Base-by-base conservation (phyloP, 2,888 invertebrate species). In the Torymus auratus region DNA sequence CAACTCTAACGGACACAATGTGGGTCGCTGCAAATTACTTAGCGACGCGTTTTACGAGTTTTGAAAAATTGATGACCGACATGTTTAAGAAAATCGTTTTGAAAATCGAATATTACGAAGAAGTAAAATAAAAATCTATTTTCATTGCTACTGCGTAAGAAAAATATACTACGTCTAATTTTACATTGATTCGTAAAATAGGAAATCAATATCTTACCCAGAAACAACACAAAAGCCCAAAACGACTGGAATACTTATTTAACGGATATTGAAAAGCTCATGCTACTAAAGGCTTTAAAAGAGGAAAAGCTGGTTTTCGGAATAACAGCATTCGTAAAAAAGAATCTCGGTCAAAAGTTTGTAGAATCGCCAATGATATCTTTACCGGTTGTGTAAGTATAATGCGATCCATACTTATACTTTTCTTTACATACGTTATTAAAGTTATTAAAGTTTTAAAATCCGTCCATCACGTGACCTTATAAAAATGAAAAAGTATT, bases 271-370 rank as follows among this genome's bases (percentile, higher is more conserved):
- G 95, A 97, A 87, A 97, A 97, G 89, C 91, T 98, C 12, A 94
- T 97, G 93, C 89, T 97, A 53, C 88, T 97, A 2, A 96, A 95
- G 90, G 92, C 94, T 41, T 92, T 97, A 69, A 94, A 94, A 84
- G 96, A 96, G 89, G 96, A 97, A 87, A 95, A 95, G 90, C 92
- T 98, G 20, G 94, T 96, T 41, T 95, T 96, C 86, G 96, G 95
- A 1, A 94, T 97, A 11, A 95, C 95, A 0, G 94, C 96, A 83
- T 98, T 95, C 90, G 96, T 98, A 0, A 93, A 94, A 86, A 92
- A 91, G 55, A 95, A 96, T 85, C 92, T 97, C 17, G 97, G 98
- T 0, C 91, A 93, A 72, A 92, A 93, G 70, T 98, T 97, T 88
- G 95, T 97, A 5, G 97, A 97, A 90, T 96, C 95, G 82, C 96